Percentiles rank a stretch among this genome's conserved stretches.
Evolutionary conservation across 2,797 vertebrate species (phyloP).

Genomic region (Myotis findleyi): DNA sequence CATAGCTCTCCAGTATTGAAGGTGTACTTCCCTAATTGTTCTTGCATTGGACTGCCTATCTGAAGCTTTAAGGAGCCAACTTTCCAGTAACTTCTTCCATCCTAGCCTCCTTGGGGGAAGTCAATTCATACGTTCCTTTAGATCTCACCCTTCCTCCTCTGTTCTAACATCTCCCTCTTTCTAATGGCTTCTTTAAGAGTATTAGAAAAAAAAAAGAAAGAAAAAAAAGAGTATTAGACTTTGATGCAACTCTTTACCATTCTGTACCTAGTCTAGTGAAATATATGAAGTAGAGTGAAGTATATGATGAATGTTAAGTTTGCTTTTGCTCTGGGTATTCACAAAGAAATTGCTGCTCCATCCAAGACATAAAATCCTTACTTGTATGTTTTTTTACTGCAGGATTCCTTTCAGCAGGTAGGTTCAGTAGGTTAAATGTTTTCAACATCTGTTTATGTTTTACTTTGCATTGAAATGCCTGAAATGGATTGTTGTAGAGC

Average conservation of each 20-base stretch:
- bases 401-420: constrained; percentile 66
- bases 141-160: not conserved
- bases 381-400: not conserved
- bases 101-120: not conserved
- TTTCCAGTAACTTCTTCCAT: constrained; percentile 1
- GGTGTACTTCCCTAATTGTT: not conserved
- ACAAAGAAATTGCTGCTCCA: constrained; percentile 44
- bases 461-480: constrained; percentile 67
- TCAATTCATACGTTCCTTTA: constrained; percentile 15
- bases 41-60: not conserved
- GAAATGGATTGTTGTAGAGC: constrained; percentile 60
- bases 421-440: constrained; percentile 74
- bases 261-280: not conserved
- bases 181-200: not conserved
- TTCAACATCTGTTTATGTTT: constrained; percentile 79
- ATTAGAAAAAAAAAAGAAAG: not conserved
- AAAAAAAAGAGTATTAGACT: not conserved
- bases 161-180: not conserved
- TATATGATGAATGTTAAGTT: constrained; percentile 5
- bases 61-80: not conserved
- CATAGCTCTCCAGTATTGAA: not conserved
- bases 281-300: not conserved
- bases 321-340: constrained; percentile 45
- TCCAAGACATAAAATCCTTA: not conserved
- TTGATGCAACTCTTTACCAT: not conserved